Evolutionary conservation across 2,888 invertebrate species (phyloP).

Genomic region (Dynastes maya): DNA sequence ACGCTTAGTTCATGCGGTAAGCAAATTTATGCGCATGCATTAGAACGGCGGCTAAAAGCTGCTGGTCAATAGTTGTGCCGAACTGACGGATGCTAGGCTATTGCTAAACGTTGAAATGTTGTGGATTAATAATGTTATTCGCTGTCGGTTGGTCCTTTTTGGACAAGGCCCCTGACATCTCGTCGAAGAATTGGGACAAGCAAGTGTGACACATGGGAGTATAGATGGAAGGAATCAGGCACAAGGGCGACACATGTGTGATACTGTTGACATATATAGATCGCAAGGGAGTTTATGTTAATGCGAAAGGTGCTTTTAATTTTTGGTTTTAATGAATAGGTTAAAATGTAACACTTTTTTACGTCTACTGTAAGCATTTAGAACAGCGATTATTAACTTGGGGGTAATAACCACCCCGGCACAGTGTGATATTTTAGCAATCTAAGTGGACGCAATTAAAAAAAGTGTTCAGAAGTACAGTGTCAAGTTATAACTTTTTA

Average conservation of each 20-base stretch:
- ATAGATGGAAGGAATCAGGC: constrained; percentile 22
- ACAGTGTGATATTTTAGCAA: too few species aligned
- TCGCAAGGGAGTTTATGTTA: constrained; percentile 3
- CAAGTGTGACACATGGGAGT: neutral
- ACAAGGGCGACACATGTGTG: constrained; percentile 13
- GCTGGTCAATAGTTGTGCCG: constrained; percentile 40
- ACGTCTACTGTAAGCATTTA: too few species aligned
- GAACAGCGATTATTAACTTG: too few species aligned
- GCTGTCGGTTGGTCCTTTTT: constrained; percentile 3
- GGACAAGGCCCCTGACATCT: constrained; percentile 39
- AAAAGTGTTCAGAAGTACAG: too few species aligned
- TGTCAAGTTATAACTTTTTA: too few species aligned
- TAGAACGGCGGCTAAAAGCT: constrained; percentile 25
- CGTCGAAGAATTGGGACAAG: constrained; percentile 28
- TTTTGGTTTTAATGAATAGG: neutral
- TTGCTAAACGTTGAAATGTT: neutral
- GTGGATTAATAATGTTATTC: neutral
- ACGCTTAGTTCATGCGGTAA: constrained; percentile 27
- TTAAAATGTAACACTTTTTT: neutral
- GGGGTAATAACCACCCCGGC: too few species aligned
- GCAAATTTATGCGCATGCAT: constrained; percentile 46
- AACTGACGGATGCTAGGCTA: constrained; percentile 11
- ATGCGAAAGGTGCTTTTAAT: neutral
- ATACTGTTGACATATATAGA: constrained; percentile 25
- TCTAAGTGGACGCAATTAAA: too few species aligned